Base-by-base conservation (phyloP, 2,888 invertebrate species). In the Nezara viridula region DNA sequence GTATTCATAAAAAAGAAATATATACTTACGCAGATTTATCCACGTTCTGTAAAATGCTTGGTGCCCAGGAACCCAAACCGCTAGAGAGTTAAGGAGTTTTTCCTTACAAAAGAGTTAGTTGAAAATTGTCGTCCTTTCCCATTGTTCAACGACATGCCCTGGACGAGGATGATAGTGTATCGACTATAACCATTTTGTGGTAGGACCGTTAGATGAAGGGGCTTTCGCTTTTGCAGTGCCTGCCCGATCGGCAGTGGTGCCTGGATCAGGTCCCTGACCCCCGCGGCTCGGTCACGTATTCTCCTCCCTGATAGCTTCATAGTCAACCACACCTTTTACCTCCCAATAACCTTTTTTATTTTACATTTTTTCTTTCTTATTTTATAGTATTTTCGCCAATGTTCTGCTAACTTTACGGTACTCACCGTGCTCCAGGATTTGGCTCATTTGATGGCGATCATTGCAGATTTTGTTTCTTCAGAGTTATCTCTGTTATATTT, bases 211-310 rank as follows among this genome's bases (percentile, higher is more conserved):
- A 81, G 44, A 40, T n/a, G n/a, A 21, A 44, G 81, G 21, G 5
- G 21, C 77, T 77, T 77, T 77, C 77, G 37, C 77, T 77, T 77
- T 77, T 40, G n/a, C 81, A 24, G 77, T 40, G 40, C 24, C 40
- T 24, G 77, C 1, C 2, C 21, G 40, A 19, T 73, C 19, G 10
- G 19, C 16, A 37, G 37, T 37, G 73, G 32, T 37, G 21, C 37
- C 37, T 73, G 19, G 37, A 66, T 37, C 73, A 81, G 81, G 81
- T 81, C 81, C n/a, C 44, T 81, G 81, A 81, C 81, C 81, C 7
- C 81, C 12, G 4, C 24, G 4, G 44, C 66, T 37, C 44, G 81
- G 44, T 44, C 81, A 81, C 81, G 81, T 81, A n/a, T 44, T 81
- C 37, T 37, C 16, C 14, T 27, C 14, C 55, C 24, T 16, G n/a